Evolutionary conservation across 1,140 invertebrate species (phyloP).

Genomic region (Ylistrum balloti): DNA sequence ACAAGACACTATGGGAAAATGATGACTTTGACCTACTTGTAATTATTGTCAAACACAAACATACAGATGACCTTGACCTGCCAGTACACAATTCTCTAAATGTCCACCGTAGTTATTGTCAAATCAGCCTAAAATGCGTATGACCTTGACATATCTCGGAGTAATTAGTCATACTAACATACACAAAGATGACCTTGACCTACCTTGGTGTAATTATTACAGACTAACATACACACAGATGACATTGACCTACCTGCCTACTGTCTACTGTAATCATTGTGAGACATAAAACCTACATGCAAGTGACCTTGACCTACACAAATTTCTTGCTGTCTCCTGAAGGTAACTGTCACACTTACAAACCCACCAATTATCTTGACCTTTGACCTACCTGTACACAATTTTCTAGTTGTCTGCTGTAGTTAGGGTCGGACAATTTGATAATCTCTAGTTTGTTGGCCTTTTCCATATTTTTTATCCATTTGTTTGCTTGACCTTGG

Average conservation of each 20-base stretch:
- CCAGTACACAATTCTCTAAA: conserved; percentile 76
- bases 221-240: too few relatives aligned
- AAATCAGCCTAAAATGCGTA: conserved; percentile 44
- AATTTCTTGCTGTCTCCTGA: too few relatives aligned
- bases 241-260: conserved; percentile 74
- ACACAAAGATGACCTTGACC: too few relatives aligned
- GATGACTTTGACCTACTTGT: too few relatives aligned
- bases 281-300: too few relatives aligned
- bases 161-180: conserved; percentile 70
- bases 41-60: too few relatives aligned
- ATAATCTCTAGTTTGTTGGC: conserved; percentile 81
- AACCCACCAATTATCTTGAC: too few relatives aligned
- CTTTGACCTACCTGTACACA: conserved; percentile 79
- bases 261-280: conserved; percentile 77
- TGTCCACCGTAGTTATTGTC: conserved; percentile 79
- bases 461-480: conserved; percentile 83
- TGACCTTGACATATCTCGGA: conserved; percentile 76
- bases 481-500: conserved; percentile 83
- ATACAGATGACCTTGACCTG: too few relatives aligned
- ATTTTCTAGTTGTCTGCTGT: conserved; percentile 80
- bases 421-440: conserved; percentile 80
- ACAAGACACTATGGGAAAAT: too few relatives aligned
- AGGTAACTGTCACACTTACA: conserved; percentile 8
- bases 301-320: too few relatives aligned
- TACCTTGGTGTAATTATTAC: too few relatives aligned